Percentiles rank a stretch among this genome's conserved stretches.
Evolutionary conservation across 2,113 vertebrate species (phyloP).

Genomic region (Elaphurus davidianus): DNA sequence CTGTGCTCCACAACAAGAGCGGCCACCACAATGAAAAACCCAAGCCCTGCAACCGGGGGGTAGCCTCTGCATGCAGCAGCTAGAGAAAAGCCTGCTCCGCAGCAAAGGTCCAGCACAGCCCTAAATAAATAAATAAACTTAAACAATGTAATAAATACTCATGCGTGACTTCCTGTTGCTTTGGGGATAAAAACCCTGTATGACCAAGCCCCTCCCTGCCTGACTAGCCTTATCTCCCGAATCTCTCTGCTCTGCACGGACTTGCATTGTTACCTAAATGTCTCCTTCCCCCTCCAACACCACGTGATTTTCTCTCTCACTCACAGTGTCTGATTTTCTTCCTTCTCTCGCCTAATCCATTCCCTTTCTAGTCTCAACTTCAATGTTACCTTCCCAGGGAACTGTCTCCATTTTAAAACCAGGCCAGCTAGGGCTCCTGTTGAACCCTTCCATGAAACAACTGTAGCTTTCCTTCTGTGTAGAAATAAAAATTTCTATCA

Average conservation of each 20-base stretch:
- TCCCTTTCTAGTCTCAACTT: not conserved
- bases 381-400: not conserved
- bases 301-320: accelerated
- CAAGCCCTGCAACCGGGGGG: not conserved
- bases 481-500: not conserved
- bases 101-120: not conserved
- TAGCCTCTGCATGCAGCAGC: not conserved
- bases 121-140: not conserved
- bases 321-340: not conserved
- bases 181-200: not conserved
- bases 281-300: too few species aligned
- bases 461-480: not conserved
- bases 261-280: not conserved
- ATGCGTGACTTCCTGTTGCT: not conserved
- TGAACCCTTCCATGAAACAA: not conserved
- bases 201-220: not conserved
- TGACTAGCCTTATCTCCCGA: too few species aligned
- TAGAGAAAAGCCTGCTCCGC: not conserved
- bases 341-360: not conserved
- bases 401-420: not conserved
- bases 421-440: not conserved
- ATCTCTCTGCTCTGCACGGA: not conserved
- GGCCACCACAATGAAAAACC: not conserved
- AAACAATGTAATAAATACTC: not conserved
- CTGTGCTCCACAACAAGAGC: not conserved